phyloP scores from a whole-genome alignment of 1,140 invertebrate species.

The Lucilia sericata region DNA sequence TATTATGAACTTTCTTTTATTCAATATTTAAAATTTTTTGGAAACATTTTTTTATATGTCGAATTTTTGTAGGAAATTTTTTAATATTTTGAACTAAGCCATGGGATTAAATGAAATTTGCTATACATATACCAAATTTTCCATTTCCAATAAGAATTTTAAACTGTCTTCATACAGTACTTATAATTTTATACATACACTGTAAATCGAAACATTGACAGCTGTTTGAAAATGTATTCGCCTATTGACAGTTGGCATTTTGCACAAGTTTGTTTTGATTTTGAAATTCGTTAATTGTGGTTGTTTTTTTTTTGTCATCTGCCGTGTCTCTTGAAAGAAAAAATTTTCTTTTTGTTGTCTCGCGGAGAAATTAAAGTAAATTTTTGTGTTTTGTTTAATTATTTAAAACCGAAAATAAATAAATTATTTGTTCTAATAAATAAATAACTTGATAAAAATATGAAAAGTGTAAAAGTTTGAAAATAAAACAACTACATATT shows the following conservation, averaged over 20 bases:
- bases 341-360: slow-evolving; percentile 33
- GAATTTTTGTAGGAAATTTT: too few species aligned
- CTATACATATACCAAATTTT: too few species aligned
- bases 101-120: too few species aligned
- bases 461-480: background rate
- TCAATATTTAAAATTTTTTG: too few species aligned
- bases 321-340: slow-evolving; percentile 1
- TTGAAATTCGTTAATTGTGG: slow-evolving; percentile 22
- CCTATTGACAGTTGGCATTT: background rate
- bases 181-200: background rate
- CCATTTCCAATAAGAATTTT: too few species aligned
- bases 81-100: too few species aligned
- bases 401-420: background rate
- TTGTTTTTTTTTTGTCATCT: slow-evolving; percentile 34
- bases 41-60: too few species aligned
- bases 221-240: background rate
- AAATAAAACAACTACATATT: background rate
- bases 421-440: background rate
- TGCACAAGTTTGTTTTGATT: slow-evolving; percentile 31
- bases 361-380: slow-evolving; percentile 13
- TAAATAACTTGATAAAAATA: background rate
- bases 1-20: too few species aligned
- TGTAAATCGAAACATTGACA: background rate
- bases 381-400: background rate
- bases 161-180: background rate